phyloP scores from a whole-genome alignment of 2,888 invertebrate species.

The Sialis fuliginosa region DNA sequence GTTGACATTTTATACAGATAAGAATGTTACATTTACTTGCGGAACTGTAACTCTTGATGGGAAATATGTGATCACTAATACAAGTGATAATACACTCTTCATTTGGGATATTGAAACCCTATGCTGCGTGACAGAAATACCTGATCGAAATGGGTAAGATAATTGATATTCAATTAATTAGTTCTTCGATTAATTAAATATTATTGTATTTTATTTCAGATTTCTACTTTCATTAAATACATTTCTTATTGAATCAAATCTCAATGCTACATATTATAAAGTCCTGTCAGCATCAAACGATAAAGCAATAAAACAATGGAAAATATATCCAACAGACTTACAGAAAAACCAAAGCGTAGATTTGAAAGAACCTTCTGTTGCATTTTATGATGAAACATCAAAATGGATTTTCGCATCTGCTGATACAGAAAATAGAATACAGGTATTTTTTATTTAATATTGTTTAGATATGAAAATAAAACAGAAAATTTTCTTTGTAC shows the following conservation, averaged over 20 bases:
- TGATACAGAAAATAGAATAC: no score
- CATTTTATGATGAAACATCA: conserved; percentile 13
- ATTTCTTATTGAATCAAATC: conserved; percentile 15
- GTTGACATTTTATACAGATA: conserved; percentile 8
- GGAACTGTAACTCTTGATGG: conserved; percentile 26
- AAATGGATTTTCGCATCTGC: not conserved
- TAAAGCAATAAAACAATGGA: conserved; percentile 18
- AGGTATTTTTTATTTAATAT: no score
- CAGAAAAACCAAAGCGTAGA: conserved; percentile 10
- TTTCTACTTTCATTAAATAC: conserved; percentile 18
- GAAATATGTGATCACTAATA: conserved; percentile 24
- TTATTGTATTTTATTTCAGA: conserved; percentile 11
- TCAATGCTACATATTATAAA: conserved; percentile 14
- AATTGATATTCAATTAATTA: no score
- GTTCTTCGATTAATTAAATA: not conserved
- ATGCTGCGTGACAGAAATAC: conserved; percentile 12
- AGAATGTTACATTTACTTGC: conserved; percentile 17
- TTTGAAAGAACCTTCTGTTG: conserved; percentile 13
- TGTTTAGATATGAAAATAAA: no score
- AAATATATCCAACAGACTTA: conserved; percentile 15
- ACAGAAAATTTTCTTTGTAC: no score
- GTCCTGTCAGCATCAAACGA: conserved; percentile 19
- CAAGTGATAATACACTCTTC: conserved; percentile 23
- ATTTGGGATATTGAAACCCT: conserved; percentile 21
- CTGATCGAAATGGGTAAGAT: conserved; percentile 16